These are phyloP conservation scores for Melangyna quadrimaculata DNA, from an alignment of 2,888 invertebrate genomes.

Conservation along the genomic window DNA sequence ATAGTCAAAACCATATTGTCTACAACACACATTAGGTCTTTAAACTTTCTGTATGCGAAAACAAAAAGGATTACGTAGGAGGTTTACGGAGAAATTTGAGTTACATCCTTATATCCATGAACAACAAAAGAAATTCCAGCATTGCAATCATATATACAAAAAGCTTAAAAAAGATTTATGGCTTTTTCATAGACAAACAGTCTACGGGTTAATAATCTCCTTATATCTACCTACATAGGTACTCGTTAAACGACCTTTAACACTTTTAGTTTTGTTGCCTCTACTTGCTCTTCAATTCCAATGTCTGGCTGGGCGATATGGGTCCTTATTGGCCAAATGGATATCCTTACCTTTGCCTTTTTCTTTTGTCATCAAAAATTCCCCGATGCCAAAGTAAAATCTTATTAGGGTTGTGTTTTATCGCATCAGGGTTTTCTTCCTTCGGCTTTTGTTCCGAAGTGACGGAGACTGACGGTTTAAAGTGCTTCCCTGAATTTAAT, in stretches of 20 bases:
- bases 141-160: not conserved
- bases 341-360: not conserved
- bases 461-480: not conserved
- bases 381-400: not conserved
- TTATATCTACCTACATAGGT: too few relatives aligned
- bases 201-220: conserved; percentile 17
- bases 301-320: not conserved
- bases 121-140: not conserved
- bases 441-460: not conserved
- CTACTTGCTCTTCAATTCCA: not conserved
- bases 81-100: not conserved
- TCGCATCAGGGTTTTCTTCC: conserved; percentile 4
- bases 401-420: conserved; percentile 33
- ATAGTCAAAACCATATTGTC: too few relatives aligned
- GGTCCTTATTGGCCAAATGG: not conserved
- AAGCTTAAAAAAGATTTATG: conserved; percentile 17
- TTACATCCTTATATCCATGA: not conserved
- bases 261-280: not conserved
- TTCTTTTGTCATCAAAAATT: conserved; percentile 9
- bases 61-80: not conserved
- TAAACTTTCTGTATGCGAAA: not conserved
- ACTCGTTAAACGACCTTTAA: conserved; percentile 9
- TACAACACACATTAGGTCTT: not conserved
- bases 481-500: not conserved
- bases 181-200: conserved; percentile 1